phyloP scores from a whole-genome alignment of 2,888 invertebrate genomes.

The Melanchra persicariae region DNA sequence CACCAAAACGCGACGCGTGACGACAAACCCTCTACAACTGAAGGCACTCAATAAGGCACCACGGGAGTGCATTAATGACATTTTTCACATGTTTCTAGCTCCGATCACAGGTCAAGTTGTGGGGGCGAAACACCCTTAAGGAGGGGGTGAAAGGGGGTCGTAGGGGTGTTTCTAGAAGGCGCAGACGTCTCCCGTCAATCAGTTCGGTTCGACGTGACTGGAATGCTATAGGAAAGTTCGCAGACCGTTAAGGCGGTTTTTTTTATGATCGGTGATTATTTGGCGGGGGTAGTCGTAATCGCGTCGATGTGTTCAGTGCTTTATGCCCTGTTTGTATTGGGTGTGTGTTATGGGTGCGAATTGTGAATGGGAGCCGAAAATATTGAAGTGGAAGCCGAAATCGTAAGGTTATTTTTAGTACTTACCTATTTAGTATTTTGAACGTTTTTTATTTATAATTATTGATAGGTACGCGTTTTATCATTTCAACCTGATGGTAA shows the following conservation, averaged over 20 bases:
- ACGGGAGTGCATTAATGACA: conserved; percentile 89
- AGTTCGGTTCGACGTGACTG: conserved; percentile 88
- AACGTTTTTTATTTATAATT: no score
- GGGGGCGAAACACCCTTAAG: conserved; percentile 57
- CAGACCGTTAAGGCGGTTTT: conserved; percentile 80
- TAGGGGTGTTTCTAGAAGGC: conserved; percentile 74
- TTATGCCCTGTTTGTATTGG: conserved; percentile 65
- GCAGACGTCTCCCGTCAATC: conserved; percentile 90
- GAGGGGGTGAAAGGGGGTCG: conserved; percentile 57
- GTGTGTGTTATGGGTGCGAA: conserved; percentile 38
- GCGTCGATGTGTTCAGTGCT: conserved; percentile 63
- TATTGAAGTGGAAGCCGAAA: neutral
- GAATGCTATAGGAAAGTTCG: conserved; percentile 80
- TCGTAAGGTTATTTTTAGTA: neutral
- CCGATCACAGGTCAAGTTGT: conserved; percentile 85
- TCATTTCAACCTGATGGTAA: no score
- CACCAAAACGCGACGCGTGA: conserved; percentile 43
- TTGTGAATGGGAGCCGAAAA: conserved; percentile 21
- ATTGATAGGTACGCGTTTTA: no score
- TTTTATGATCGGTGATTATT: conserved; percentile 82
- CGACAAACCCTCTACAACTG: conserved; percentile 41
- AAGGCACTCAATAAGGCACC: conserved; percentile 69
- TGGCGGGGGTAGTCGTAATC: conserved; percentile 72
- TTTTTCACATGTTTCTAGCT: conserved; percentile 88
- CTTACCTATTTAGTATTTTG: neutral